phyloP scores from a whole-genome alignment of 2,113 vertebrate species.

The Leucosticte australis region DNA sequence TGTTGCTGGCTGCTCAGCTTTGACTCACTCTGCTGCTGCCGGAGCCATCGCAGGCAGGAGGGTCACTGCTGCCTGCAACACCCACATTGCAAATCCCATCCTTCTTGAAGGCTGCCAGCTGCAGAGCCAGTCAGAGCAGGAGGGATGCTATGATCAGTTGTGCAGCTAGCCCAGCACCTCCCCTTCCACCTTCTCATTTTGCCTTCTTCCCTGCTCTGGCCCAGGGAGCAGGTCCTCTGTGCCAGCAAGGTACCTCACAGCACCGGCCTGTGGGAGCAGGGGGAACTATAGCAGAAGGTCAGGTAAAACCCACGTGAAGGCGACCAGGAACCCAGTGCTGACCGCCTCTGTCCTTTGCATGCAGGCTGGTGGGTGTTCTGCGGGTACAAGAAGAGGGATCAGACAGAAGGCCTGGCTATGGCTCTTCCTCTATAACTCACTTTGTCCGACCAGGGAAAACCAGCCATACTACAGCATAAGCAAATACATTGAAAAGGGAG shows the following conservation, averaged over 20 bases:
- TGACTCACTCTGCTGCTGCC: neutral
- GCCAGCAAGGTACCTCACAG: neutral
- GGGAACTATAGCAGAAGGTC: neutral
- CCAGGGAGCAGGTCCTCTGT: neutral
- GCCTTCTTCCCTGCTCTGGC: neutral
- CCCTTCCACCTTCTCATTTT: neutral
- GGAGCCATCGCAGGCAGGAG: accelerated
- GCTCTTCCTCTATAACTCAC: neutral
- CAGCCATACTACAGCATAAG: neutral
- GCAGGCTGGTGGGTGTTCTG: neutral
- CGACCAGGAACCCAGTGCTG: accelerated
- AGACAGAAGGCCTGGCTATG: neutral
- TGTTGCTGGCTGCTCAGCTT: neutral
- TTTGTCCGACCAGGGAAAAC: neutral
- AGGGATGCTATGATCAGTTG: neutral
- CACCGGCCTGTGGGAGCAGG: neutral
- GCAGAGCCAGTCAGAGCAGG: neutral
- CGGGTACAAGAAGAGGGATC: neutral
- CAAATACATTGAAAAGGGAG: neutral
- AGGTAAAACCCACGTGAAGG: accelerated
- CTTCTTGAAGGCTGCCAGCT: neutral
- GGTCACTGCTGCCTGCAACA: neutral
- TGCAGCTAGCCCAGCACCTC: neutral
- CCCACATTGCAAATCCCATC: accelerated
- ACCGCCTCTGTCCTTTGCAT: neutral